Base-by-base conservation (phyloP, 2,113 vertebrate genomes). In the Heliornis fulica region DNA sequence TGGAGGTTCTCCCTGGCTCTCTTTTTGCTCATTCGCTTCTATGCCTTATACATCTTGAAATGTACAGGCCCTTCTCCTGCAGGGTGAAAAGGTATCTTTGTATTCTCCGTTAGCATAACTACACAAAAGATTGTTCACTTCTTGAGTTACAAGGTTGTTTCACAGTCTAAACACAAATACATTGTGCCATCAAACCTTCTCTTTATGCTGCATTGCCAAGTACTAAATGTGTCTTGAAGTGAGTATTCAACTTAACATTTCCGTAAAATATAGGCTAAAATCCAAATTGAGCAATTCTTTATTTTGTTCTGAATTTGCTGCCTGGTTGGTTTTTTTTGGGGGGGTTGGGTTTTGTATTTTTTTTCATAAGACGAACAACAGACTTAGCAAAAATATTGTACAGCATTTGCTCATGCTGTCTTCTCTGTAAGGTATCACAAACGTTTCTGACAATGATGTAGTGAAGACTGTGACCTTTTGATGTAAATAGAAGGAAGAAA, bases 401-500 rank as follows among this genome's bases (percentile, higher is more conserved):
- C 29, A n/a, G 20, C 65, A 83, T 66, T 86, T 70, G 11, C 86
- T 74, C 54, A 56, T 86, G 32, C 40, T 60, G 18, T 63, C 41
- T 79, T 28, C 43, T 75, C 31, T 86, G 26, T 74, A 63, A 90
- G 79, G 56, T 86, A 91, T 81, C 77, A 66, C 59, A 90, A 96
- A 88, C 41, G 53, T 57, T 93, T 93, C 71, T 94, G 51, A 92
- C 59, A 93, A 74, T 64, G 17, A n/a, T 90, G 26, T 74, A 86
- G 43, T 51, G 69, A 60, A 83, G 51, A 78, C 25, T 60, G 15
- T 80, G 71, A 86, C 91, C 87, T 91, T 95, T 60, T 53, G 57
- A 74, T 65, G n/a, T 53, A 60, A 96, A 86, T 85, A 93, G 85
- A 87, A 1, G 8, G 64, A 91, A 88, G 43, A 40, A 94, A 96